These are phyloP conservation scores for Oxyscelio sp. DNA, from an alignment of 2,888 invertebrate genomes.

Conservation along the genomic window DNA sequence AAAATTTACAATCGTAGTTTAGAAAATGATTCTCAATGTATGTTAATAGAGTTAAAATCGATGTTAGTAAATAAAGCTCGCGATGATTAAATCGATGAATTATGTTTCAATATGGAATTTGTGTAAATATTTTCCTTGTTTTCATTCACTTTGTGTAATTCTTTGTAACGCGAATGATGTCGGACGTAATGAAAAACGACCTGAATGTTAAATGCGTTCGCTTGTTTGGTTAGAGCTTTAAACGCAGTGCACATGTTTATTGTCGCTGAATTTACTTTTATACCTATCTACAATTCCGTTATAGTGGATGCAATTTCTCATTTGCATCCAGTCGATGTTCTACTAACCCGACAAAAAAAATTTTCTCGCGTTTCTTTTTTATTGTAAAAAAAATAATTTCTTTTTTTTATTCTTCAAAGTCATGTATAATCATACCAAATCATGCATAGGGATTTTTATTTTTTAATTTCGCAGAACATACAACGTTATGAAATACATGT, in stretches of 20 bases:
- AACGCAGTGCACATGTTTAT: constrained; percentile 41
- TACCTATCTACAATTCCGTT: constrained; percentile 40
- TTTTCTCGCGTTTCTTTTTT: too few species aligned
- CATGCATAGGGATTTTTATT: neutral
- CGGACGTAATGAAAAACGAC: constrained; percentile 49
- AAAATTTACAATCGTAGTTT: too few species aligned
- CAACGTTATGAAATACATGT: neutral
- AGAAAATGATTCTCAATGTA: too few species aligned
- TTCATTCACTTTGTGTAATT: constrained; percentile 40
- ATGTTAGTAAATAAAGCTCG: too few species aligned
- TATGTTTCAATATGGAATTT: constrained; percentile 22
- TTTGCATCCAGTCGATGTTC: neutral
- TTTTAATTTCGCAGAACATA: neutral
- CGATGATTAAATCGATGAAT: constrained; percentile 21
- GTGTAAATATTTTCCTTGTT: constrained; percentile 30
- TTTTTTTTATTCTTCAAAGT: too few species aligned
- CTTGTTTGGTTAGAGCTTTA: constrained; percentile 47
- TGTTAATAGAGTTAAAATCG: too few species aligned
- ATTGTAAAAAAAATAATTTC: too few species aligned
- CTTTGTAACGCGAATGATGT: constrained; percentile 41
- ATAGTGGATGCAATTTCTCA: constrained; percentile 17
- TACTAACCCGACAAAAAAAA: neutral
- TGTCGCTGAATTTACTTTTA: constrained; percentile 47
- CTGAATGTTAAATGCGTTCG: constrained; percentile 39
- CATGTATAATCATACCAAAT: neutral